Conservation (phyloP, 1,140 invertebrate species). For the Araneus ventricosus region DNA sequence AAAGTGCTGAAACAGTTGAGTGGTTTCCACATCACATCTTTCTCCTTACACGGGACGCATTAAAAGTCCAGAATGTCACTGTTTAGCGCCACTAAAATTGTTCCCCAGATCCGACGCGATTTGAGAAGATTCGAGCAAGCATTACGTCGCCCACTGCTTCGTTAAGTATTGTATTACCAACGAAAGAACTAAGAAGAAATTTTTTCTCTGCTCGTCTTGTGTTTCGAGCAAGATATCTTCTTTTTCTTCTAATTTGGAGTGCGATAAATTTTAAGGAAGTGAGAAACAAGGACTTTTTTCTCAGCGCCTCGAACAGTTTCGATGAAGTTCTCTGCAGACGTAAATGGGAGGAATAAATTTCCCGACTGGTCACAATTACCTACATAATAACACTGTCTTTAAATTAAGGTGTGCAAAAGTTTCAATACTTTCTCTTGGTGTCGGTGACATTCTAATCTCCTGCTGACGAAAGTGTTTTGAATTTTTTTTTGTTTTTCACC, state of each 20-base stretch:
- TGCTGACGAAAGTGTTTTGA: not conserved
- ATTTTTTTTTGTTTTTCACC: not conserved
- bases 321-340: slow-evolving; percentile 1
- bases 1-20: slow-evolving; percentile 71
- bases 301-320: not conserved
- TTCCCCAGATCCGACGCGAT: slow-evolving; percentile 47
- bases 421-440: not conserved
- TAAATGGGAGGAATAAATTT: slow-evolving; percentile 25
- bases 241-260: slow-evolving; percentile 32
- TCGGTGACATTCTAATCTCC: not conserved
- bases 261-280: slow-evolving; percentile 10
- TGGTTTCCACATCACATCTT: slow-evolving; percentile 59
- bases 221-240: not conserved
- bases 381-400: slow-evolving; percentile 16
- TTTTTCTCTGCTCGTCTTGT: not conserved
- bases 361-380: not conserved
- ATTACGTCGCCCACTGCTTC: slow-evolving; percentile 50
- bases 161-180: slow-evolving; percentile 57
- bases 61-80: slow-evolving; percentile 62
- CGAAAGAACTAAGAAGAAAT: not conserved
- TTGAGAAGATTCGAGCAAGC: slow-evolving; percentile 45
- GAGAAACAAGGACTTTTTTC: slow-evolving; percentile 24
- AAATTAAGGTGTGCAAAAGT: slow-evolving; percentile 28
- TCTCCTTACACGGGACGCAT: slow-evolving; percentile 45
- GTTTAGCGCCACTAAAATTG: slow-evolving; percentile 72